Evolutionary conservation across 2,797 vertebrate species (phyloP), one percentile per base, ranked within the genome.

Genomic region (Halcyon badia): DNA sequence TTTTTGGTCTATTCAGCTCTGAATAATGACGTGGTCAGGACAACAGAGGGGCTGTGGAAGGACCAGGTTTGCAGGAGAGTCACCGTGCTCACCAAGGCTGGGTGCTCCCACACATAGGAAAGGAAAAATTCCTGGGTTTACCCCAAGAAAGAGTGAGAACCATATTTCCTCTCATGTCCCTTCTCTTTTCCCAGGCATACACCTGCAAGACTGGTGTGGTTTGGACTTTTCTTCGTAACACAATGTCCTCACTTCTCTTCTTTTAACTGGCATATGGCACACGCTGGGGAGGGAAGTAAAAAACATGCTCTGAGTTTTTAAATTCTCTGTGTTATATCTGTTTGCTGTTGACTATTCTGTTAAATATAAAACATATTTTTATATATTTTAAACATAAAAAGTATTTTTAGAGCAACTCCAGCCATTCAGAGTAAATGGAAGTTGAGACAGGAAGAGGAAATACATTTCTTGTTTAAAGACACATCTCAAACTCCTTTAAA

Each of bases 401-500:
- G 24, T n/a, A 17, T 30, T 73, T 70, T 73, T 21, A 52, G 33
- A 76, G 66, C 35, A 62, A 33, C 22, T 80, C 64, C 71, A 77
- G 33, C 37, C 77, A 33, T 41, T 84, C 52, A 28, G 49, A 76
- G 17, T n/a, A 83, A 80, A 39, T 81, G 54, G 76, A 80, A 83
- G 39, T 33, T 16, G 14, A 73, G 39, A 28, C 56, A 83, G 71
- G 82, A 85, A 94, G 48, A 83, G 41, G 49, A 69, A 78, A 78
- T 33, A 15, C 11, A 78, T 81, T 89, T 88, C 26, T 85, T 25
- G 16, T 86, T 94, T 94, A 65, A 71, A 88, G 86, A 30, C 37
- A 35, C 41, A 66, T 33, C 69, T 93, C 85, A 65, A 89, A 46
- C 58, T 81, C 58, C 41, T 94, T 92, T 92, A 81, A 81, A 94